Percentiles rank a stretch among this genome's conserved stretches.
Conservation (phyloP, 2,113 vertebrate genomes). For the Sinocyclocheilus rhinocerous region DNA sequence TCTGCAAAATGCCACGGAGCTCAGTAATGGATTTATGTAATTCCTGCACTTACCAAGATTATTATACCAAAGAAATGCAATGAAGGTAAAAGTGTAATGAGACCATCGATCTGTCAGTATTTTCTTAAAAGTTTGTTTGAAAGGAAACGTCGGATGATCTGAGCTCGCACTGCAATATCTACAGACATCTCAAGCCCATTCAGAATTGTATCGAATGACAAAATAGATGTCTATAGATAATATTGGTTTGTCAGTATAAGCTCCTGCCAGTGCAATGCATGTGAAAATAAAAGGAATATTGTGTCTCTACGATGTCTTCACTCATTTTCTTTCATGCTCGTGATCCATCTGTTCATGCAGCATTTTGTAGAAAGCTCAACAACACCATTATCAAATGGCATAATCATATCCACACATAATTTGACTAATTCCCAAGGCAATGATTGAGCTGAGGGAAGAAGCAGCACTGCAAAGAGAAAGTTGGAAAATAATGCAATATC, state of each 20-base stretch:
- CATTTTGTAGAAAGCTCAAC: slow-evolving; percentile 6
- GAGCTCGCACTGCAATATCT: slow-evolving; percentile 5
- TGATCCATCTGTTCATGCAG: slow-evolving; percentile 30
- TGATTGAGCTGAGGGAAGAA: background rate
- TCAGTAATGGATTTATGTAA: slow-evolving; percentile 82
- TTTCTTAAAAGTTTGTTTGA: slow-evolving; percentile 55
- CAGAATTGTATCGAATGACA: background rate
- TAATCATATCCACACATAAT: slow-evolving; percentile 14
- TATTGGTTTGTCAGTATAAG: background rate
- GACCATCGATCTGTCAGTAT: slow-evolving; percentile 64
- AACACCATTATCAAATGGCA: background rate
- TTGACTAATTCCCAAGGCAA: slow-evolving; percentile 24
- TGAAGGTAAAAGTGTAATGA: slow-evolving; percentile 69
- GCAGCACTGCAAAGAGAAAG: background rate
- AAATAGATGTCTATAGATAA: slow-evolving; percentile 5
- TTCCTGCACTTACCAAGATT: slow-evolving; percentile 80
- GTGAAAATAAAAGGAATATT: background rate
- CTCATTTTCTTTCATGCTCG: background rate
- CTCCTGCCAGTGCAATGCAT: background rate
- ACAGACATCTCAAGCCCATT: background rate
- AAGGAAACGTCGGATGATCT: slow-evolving; percentile 18
- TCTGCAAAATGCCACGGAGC: slow-evolving; percentile 77
- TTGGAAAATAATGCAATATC: slow-evolving; percentile 7
- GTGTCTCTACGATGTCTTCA: background rate
- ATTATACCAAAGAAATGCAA: slow-evolving; percentile 68